These are phyloP conservation scores for Drosophila siamana DNA, from an alignment of 2,888 invertebrate species.

Conservation along the genomic window DNA sequence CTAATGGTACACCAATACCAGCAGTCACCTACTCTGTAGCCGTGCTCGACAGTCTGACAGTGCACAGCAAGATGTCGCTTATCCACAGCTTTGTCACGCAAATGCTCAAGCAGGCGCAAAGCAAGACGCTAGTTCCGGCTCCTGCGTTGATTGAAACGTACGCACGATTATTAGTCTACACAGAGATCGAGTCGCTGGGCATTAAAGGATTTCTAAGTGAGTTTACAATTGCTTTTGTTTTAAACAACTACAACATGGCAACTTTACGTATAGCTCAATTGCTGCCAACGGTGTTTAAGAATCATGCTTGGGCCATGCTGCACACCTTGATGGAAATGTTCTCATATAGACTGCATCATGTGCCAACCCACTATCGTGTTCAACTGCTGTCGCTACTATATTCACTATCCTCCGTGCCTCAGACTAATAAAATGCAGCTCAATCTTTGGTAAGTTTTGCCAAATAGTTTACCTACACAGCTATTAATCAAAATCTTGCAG, in stretches of 20 bases:
- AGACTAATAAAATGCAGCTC: slow-evolving; percentile 97
- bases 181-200: slow-evolving; percentile 98
- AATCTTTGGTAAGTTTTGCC: slow-evolving; percentile 90
- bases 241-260: neutral
- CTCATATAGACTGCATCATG: slow-evolving; percentile 97
- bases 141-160: slow-evolving; percentile 98
- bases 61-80: slow-evolving; percentile 97
- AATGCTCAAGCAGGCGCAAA: slow-evolving; percentile 95
- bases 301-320: slow-evolving; percentile 97
- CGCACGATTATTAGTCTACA: slow-evolving; percentile 95
- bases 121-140: slow-evolving; percentile 93
- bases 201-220: slow-evolving; percentile 97
- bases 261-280: slow-evolving; percentile 88
- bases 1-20: slow-evolving; percentile 88
- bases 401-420: slow-evolving; percentile 95
- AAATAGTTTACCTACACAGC: neutral
- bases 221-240: slow-evolving; percentile 20
- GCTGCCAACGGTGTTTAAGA: slow-evolving; percentile 95
- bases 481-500: slow-evolving; percentile 78
- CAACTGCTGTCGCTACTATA: slow-evolving; percentile 96
- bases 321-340: slow-evolving; percentile 98
- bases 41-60: slow-evolving; percentile 95
- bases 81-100: slow-evolving; percentile 94
- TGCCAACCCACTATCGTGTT: slow-evolving; percentile 97
- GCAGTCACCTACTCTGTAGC: slow-evolving; percentile 96